phyloP scores from a whole-genome alignment of 2,113 vertebrate species.

The Recurvirostra avosetta region DNA sequence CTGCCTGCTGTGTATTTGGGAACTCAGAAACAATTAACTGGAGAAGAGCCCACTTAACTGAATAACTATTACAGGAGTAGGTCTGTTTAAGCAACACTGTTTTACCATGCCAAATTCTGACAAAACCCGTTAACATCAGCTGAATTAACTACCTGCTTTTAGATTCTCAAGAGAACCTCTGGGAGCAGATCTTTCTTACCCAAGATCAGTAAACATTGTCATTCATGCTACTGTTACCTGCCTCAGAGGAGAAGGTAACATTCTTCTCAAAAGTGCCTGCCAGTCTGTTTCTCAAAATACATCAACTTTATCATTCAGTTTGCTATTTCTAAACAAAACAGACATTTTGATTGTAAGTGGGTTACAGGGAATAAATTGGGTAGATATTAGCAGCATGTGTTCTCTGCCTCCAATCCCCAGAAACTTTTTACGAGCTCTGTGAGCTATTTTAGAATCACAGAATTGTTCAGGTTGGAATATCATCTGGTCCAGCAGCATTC shows the following conservation, averaged over 20 bases:
- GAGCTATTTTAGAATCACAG: not conserved
- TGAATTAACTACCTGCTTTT: conserved; percentile 26
- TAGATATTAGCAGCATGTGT: not conserved
- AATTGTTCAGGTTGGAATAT: not conserved
- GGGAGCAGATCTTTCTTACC: conserved; percentile 28
- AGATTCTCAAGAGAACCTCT: not conserved
- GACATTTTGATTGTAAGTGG: not conserved
- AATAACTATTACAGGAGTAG: not conserved
- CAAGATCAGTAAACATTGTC: conserved; percentile 12
- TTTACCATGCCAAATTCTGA: conserved; percentile 23
- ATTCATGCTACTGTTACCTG: not conserved
- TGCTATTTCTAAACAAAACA: conserved; percentile 32
- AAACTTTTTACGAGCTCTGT: not conserved
- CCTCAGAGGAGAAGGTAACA: not conserved
- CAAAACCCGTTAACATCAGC: conserved; percentile 5
- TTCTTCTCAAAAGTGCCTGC: not conserved
- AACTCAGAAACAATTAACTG: not conserved
- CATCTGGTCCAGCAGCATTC: not conserved
- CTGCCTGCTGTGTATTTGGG: not conserved
- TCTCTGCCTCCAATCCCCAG: not conserved
- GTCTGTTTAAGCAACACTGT: not conserved
- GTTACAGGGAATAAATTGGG: not conserved
- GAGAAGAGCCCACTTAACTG: not conserved
- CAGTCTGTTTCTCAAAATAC: conserved; percentile 16
- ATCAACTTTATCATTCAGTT: conserved; percentile 1